Conservation (phyloP, 2,113 vertebrate species). For the Coptodon bakossiorum region DNA sequence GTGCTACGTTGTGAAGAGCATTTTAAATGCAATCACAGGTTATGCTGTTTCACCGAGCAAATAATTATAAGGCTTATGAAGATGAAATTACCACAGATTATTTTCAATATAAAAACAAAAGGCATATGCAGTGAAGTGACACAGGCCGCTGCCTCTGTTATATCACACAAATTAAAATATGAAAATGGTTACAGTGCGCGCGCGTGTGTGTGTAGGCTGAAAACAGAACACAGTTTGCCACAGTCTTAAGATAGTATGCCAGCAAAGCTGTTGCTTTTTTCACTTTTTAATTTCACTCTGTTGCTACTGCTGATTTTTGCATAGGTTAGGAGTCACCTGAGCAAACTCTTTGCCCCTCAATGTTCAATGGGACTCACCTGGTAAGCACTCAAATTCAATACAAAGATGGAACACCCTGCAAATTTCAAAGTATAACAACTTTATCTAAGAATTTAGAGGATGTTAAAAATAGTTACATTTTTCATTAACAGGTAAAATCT, state of each 20-base stretch:
- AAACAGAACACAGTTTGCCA: conserved; percentile 5
- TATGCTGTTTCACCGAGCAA: neutral
- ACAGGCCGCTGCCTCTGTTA: neutral
- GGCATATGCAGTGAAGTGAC: neutral
- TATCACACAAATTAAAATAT: neutral
- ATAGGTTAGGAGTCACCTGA: neutral
- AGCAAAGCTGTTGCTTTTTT: neutral
- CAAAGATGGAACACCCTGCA: neutral
- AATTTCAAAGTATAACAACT: neutral
- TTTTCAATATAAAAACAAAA: neutral
- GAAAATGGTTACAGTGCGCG: neutral
- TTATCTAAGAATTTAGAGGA: neutral
- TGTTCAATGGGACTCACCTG: neutral
- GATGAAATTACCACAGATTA: neutral
- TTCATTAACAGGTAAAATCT: neutral
- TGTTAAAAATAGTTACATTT: neutral
- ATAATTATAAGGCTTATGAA: neutral
- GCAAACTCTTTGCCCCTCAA: neutral
- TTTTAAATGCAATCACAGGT: neutral
- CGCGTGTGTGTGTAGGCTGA: neutral
- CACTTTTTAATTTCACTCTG: neutral
- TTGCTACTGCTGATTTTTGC: neutral
- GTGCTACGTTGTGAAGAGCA: neutral
- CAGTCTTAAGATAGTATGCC: neutral
- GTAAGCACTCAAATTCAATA: neutral